Conservation (phyloP, 2,888 invertebrate genomes). For the Epinotia bilunana region DNA sequence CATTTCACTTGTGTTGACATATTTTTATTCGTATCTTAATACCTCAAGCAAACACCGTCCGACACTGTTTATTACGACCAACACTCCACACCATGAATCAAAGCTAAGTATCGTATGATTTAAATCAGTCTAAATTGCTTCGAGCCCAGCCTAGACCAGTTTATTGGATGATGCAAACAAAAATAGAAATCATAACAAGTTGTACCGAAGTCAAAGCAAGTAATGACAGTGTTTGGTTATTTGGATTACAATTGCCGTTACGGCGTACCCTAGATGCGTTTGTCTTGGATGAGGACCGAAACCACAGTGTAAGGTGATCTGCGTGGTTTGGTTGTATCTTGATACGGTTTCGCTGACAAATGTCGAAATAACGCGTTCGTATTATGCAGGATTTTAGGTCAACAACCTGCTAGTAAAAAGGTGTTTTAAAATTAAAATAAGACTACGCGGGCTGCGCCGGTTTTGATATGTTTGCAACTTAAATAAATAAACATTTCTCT, state of each 20-base stretch:
- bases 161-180: too few species aligned
- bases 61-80: neutral
- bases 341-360: neutral
- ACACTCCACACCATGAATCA: neutral
- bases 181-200: too few species aligned
- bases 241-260: neutral
- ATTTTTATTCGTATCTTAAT: neutral
- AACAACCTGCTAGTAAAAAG: too few species aligned
- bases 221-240: neutral
- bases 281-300: neutral
- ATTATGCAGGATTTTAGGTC: neutral
- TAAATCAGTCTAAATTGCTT: neutral
- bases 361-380: neutral
- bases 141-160: neutral
- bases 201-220: too few species aligned
- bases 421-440: too few species aligned
- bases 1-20: conserved; percentile 21
- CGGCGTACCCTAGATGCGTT: neutral
- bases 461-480: too few species aligned
- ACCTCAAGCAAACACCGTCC: neutral
- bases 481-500: too few species aligned
- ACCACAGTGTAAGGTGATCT: neutral
- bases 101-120: neutral
- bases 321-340: neutral
- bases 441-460: too few species aligned